Evolutionary conservation across 1,140 invertebrate species (phyloP).

Genomic region (Conopomorpha cramerella): DNA sequence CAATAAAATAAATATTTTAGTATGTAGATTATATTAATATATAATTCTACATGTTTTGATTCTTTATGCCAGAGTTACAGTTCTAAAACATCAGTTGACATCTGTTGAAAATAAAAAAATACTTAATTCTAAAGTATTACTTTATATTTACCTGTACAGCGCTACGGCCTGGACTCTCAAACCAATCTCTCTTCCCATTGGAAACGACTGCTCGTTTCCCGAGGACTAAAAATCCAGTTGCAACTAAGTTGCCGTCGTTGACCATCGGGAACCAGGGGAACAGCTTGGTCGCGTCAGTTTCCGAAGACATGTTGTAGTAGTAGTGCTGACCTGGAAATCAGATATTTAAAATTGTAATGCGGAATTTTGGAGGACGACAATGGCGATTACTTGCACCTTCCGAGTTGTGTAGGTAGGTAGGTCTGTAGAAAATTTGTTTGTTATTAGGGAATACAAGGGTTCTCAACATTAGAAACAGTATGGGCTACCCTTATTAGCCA

Average conservation of each 20-base stretch:
- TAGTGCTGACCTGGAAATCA: constrained; percentile 30
- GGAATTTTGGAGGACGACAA: constrained; percentile 12
- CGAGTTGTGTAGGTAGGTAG: no score
- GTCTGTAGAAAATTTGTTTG: no score
- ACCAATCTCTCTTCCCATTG: constrained; percentile 6
- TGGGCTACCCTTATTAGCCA: neutral
- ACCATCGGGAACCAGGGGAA: constrained; percentile 25
- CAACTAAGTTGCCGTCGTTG: constrained; percentile 15
- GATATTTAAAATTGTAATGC: neutral
- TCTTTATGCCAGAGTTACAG: no score
- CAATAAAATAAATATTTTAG: neutral
- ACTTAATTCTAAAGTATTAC: no score
- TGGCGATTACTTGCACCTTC: constrained; percentile 14
- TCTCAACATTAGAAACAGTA: neutral
- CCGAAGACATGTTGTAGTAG: constrained; percentile 30
- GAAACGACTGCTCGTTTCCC: constrained; percentile 10
- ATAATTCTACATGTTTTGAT: no score
- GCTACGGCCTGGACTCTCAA: constrained; percentile 4
- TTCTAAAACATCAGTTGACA: no score
- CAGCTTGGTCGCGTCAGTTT: constrained; percentile 10
- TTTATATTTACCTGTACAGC: neutral
- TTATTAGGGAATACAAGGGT: no score
- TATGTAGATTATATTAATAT: no score
- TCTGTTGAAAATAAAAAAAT: no score
- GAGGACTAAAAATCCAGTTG: constrained; percentile 15